A percentile compares a stretch with the other conserved stretches of the same genome.
These are phyloP conservation scores for Podarcis muralis DNA, from an alignment of 2,113 vertebrate species.

Conservation along the genomic window DNA sequence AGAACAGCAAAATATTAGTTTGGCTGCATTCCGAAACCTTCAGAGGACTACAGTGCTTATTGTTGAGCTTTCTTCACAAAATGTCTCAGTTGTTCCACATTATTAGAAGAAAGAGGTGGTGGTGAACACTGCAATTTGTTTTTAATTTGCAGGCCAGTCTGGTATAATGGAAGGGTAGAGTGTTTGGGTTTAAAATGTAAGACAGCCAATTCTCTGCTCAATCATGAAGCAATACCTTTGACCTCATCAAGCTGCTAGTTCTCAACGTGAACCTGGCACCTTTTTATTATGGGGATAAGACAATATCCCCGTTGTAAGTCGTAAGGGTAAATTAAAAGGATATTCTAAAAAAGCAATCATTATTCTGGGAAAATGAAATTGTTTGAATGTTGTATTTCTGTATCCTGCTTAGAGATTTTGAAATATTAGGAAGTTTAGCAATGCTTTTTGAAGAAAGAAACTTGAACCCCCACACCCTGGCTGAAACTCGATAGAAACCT, in stretches of 20 bases:
- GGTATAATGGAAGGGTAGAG: background rate
- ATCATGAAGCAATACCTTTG: background rate
- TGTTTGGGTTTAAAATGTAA: background rate
- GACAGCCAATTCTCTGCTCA: background rate
- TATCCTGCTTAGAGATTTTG: too few relatives aligned
- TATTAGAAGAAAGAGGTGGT: background rate
- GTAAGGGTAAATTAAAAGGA: background rate
- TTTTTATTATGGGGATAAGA: background rate
- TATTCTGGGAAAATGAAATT: background rate
- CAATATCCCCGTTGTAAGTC: background rate
- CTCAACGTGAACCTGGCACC: background rate
- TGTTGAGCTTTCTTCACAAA: constrained; percentile 11
- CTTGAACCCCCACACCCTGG: too few relatives aligned
- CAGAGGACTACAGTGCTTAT: background rate
- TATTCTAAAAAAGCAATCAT: background rate
- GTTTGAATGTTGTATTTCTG: too few relatives aligned
- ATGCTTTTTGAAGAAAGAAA: too few relatives aligned
- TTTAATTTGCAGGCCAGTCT: background rate
- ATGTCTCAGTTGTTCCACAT: background rate
- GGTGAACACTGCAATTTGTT: background rate
- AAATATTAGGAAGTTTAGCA: too few relatives aligned
- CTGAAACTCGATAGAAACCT: background rate
- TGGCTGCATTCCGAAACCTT: background rate
- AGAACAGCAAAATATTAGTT: constrained; percentile 27
- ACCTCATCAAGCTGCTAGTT: background rate